Percentiles rank a stretch among this genome's conserved stretches.
Evolutionary conservation across 2,113 vertebrate species (phyloP).

Genomic region (Hoplias malabaricus): DNA sequence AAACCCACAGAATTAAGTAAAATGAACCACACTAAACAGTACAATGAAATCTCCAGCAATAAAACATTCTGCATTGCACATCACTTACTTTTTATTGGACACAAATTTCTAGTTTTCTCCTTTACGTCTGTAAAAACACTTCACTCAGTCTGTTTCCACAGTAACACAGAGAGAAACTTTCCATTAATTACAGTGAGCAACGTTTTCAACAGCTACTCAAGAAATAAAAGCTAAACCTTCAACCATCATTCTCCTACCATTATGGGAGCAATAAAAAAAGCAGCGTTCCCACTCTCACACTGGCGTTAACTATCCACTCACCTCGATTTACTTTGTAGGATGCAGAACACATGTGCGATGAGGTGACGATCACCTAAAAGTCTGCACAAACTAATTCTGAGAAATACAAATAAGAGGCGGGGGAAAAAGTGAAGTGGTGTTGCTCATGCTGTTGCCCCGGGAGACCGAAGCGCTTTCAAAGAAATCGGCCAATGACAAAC

Average conservation of each 20-base stretch:
- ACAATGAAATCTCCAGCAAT: not conserved
- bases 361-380: constrained; percentile 60
- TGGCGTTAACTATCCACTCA: constrained; percentile 49
- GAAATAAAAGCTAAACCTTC: not conserved
- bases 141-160: not conserved
- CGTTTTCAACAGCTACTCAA: not conserved
- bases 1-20: not conserved
- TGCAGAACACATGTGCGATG: constrained; percentile 9
- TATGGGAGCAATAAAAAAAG: not conserved
- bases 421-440: constrained; percentile 72
- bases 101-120: not conserved
- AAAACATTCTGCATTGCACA: not conserved
- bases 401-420: constrained; percentile 51
- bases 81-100: not conserved
- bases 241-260: not conserved
- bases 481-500: constrained; percentile 74
- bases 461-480: constrained; percentile 80
- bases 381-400: constrained; percentile 43
- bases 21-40: too few relatives aligned
- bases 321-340: constrained; percentile 42
- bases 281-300: not conserved
- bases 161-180: constrained; percentile 32
- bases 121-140: constrained; percentile 11
- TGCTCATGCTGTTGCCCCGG: constrained; percentile 73
- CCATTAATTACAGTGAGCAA: constrained; percentile 10